These are phyloP conservation scores for Drosophila ohnishii DNA, from an alignment of 1,140 invertebrate species.

Conservation along the genomic window DNA sequence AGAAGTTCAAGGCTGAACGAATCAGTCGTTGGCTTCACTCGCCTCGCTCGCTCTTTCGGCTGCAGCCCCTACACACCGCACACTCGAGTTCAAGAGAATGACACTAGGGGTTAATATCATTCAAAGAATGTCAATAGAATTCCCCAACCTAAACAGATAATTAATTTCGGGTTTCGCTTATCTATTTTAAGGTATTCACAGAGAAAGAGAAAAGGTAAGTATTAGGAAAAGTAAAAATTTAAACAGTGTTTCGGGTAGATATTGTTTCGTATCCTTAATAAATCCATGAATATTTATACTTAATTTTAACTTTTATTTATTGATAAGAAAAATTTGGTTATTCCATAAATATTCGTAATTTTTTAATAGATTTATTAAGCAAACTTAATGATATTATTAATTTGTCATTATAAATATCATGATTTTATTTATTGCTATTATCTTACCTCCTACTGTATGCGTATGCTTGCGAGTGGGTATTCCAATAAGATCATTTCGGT, in stretches of 20 bases:
- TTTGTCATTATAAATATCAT: too few relatives aligned
- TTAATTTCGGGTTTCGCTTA: neutral
- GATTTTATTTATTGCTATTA: neutral
- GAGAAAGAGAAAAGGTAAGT: too few relatives aligned
- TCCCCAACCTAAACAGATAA: neutral
- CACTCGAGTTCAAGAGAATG: neutral
- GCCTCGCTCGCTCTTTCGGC: slow-evolving; percentile 45
- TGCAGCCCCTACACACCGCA: slow-evolving; percentile 52
- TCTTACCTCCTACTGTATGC: neutral
- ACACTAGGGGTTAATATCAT: neutral
- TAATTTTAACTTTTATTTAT: too few relatives aligned
- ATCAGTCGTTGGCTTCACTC: slow-evolving; percentile 74
- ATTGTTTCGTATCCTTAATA: too few relatives aligned
- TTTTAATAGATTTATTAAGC: too few relatives aligned
- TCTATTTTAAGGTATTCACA: neutral
- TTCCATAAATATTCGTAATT: too few relatives aligned
- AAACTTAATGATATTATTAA: too few relatives aligned
- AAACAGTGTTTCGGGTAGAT: neutral
- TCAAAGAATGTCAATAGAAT: neutral
- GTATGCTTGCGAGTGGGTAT: slow-evolving; percentile 37
- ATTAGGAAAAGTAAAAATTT: neutral
- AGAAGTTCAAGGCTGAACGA: slow-evolving; percentile 83
- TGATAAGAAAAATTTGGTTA: too few relatives aligned
- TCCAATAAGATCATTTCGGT: slow-evolving; percentile 68
- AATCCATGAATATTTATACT: too few relatives aligned